Percentiles rank a stretch among this genome's conserved stretches.
These are phyloP conservation scores for Gymnobelideus leadbeateri DNA, from an alignment of 2,113 vertebrate species.

Conservation along the genomic window DNA sequence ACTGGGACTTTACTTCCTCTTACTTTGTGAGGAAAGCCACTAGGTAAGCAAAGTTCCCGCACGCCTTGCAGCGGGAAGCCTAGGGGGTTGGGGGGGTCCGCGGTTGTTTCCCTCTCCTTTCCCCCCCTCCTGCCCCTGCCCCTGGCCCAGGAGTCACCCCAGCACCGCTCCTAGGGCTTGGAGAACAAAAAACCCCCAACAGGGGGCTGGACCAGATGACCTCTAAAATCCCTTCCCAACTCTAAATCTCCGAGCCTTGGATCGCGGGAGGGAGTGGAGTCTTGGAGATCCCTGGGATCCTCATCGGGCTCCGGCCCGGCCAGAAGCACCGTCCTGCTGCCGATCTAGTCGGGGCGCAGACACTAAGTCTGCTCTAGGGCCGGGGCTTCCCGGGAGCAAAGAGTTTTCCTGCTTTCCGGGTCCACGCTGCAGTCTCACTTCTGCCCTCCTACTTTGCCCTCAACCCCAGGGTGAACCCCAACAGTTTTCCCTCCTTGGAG, in stretches of 20 bases:
- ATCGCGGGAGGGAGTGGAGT: not conserved
- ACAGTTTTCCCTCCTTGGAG: not conserved
- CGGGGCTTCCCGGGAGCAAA: not conserved
- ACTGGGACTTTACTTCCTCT: slow-evolving; percentile 92
- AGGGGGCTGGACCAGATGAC: not conserved
- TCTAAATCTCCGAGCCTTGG: not conserved
- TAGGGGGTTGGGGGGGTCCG: not conserved
- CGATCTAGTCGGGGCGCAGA: not conserved
- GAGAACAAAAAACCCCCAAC: not conserved
- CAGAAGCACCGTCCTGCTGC: not conserved
- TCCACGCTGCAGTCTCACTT: not conserved
- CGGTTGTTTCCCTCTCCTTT: slow-evolving; percentile 62
- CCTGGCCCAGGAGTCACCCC: slow-evolving; percentile 62
- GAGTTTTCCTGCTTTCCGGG: not conserved
- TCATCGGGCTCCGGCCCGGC: not conserved
- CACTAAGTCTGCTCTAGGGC: not conserved
- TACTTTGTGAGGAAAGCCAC: slow-evolving; percentile 96
- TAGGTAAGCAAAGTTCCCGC: slow-evolving; percentile 86
- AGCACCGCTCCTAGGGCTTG: not conserved
- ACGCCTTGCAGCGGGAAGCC: not conserved
- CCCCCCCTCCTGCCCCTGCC: slow-evolving; percentile 4
- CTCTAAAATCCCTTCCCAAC: not conserved
- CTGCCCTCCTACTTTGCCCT: not conserved
- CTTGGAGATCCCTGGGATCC: not conserved
- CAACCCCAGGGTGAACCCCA: not conserved